Percentiles rank a stretch among this genome's conserved stretches.
These are phyloP conservation scores for Hetaerina titia DNA, from an alignment of 2,888 invertebrate species.

Conservation along the genomic window DNA sequence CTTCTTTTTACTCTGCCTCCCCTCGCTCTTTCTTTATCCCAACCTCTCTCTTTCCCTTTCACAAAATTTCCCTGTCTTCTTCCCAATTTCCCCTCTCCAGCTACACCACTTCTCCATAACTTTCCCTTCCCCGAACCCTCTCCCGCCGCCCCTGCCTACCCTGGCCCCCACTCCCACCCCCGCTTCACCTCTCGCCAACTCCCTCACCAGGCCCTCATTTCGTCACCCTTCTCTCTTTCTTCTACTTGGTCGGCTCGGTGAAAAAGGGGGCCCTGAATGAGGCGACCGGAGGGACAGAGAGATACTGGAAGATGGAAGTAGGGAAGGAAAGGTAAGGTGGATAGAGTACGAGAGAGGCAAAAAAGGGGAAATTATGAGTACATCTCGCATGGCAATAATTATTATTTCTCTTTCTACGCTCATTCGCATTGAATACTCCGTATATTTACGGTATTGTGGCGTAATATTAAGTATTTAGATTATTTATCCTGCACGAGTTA, in stretches of 20 bases:
- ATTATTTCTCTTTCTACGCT: too few species aligned
- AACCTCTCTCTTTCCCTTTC: neutral
- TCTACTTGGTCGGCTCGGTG: too few species aligned
- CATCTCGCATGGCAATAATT: neutral
- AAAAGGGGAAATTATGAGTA: neutral
- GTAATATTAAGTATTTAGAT: too few species aligned
- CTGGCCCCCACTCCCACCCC: neutral
- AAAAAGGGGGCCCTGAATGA: too few species aligned
- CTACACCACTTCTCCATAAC: constrained; percentile 33
- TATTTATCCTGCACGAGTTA: too few species aligned
- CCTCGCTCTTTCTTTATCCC: neutral
- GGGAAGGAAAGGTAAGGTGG: neutral
- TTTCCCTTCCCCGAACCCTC: neutral
- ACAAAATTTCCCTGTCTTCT: neutral
- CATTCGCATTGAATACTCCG: too few species aligned
- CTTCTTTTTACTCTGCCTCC: neutral
- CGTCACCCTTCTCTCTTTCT: neutral
- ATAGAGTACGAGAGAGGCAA: neutral
- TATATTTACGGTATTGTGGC: too few species aligned
- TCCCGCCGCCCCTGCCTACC: neutral
- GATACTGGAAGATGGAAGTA: neutral
- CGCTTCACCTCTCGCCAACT: neutral
- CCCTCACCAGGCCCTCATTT: constrained; percentile 18
- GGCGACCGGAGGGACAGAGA: neutral
- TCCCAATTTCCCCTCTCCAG: constrained; percentile 13